A percentile compares a stretch with the other conserved stretches of the same genome.
These are phyloP conservation scores for Cerastoderma edule DNA, from an alignment of 2,888 invertebrate species.

Conservation along the genomic window DNA sequence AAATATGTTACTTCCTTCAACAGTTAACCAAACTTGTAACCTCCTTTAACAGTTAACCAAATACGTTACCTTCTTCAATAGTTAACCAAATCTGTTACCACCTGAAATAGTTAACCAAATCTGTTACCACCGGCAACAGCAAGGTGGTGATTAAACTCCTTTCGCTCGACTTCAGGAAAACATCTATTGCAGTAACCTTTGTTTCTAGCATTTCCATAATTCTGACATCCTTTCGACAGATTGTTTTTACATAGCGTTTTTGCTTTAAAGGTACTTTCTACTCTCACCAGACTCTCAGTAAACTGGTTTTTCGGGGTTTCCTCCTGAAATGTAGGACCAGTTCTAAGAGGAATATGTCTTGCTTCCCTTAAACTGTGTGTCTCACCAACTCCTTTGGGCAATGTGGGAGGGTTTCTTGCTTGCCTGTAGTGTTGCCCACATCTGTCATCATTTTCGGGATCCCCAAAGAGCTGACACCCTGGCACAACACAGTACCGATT, in stretches of 20 bases:
- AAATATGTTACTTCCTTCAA: too few species aligned
- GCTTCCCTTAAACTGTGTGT: neutral
- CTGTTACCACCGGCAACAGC: conserved; percentile 12
- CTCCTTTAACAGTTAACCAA: too few species aligned
- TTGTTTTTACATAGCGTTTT: conserved; percentile 53
- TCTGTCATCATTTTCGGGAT: conserved; percentile 55
- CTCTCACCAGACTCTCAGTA: conserved; percentile 47
- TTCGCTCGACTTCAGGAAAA: conserved; percentile 34
- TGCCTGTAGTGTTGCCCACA: conserved; percentile 60
- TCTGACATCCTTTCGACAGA: conserved; percentile 53
- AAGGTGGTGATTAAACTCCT: neutral
- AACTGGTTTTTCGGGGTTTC: conserved; percentile 16
- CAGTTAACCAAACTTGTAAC: too few species aligned
- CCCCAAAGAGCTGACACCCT: conserved; percentile 62
- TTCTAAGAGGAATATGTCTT: neutral
- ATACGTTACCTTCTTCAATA: too few species aligned
- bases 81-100: too few species aligned
- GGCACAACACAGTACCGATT: conserved; percentile 63
- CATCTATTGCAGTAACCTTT: conserved; percentile 75
- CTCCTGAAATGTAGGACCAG: too few species aligned
- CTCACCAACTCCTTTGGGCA: neutral
- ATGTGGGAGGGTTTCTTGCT: conserved; percentile 23
- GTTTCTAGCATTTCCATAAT: conserved; percentile 68
- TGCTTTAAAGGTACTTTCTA: conserved; percentile 52
- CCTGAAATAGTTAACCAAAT: neutral